These are phyloP conservation scores for Microplitis mediator DNA, from an alignment of 1,140 invertebrate genomes.

Conservation along the genomic window DNA sequence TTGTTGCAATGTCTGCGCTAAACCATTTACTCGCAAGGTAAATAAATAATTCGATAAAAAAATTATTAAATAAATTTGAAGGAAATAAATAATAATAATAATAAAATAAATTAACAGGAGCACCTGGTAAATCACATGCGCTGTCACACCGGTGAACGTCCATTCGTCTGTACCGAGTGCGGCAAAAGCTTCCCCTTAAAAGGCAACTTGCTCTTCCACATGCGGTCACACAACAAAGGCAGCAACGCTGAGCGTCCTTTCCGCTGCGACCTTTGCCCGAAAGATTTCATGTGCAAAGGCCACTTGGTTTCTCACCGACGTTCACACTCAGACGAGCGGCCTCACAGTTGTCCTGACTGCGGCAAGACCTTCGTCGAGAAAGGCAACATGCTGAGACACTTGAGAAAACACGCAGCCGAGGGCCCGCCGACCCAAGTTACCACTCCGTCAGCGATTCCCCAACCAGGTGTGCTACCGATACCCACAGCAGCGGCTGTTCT, in stretches of 20 bases:
- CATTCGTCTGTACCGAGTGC: slow-evolving; percentile 80
- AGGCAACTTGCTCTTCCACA: slow-evolving; percentile 92
- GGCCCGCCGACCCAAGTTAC: slow-evolving; percentile 58
- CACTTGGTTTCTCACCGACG: slow-evolving; percentile 88
- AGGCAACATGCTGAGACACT: slow-evolving; percentile 72
- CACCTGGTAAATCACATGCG: slow-evolving; percentile 79
- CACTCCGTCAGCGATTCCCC: slow-evolving; percentile 53
- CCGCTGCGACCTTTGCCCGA: slow-evolving; percentile 93
- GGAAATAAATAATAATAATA: neutral
- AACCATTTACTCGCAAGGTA: slow-evolving; percentile 84
- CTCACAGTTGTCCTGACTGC: slow-evolving; percentile 77
- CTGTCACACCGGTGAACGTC: slow-evolving; percentile 87
- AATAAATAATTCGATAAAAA: slow-evolving; percentile 16
- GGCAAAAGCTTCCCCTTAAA: slow-evolving; percentile 87
- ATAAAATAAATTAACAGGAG: slow-evolving; percentile 54
- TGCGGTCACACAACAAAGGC: slow-evolving; percentile 89
- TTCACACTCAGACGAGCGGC: slow-evolving; percentile 86
- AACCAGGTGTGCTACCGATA: slow-evolving; percentile 45
- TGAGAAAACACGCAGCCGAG: slow-evolving; percentile 63
- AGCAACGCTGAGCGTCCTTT: slow-evolving; percentile 88
- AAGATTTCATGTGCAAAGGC: slow-evolving; percentile 96
- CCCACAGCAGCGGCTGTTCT: slow-evolving; percentile 46
- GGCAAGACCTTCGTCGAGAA: slow-evolving; percentile 81
- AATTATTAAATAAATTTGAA: slow-evolving; percentile 2
- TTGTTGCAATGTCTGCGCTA: slow-evolving; percentile 84